Percentiles rank a stretch among this genome's conserved stretches.
phyloP scores from a whole-genome alignment of 1,140 invertebrate species.

The Aphaenogaster floridana region DNA sequence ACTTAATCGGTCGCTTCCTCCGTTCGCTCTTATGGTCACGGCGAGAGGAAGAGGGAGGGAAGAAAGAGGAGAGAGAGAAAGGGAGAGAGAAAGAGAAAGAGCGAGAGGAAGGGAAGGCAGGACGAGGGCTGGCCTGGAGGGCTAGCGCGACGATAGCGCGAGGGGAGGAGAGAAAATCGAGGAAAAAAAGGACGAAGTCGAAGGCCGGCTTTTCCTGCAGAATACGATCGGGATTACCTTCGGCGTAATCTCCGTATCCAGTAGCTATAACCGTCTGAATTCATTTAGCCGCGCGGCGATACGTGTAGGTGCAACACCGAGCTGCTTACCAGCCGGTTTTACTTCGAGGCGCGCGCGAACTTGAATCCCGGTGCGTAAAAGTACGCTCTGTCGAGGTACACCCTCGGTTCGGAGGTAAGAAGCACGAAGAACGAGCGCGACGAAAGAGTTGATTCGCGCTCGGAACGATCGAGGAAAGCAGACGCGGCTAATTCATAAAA shows the following conservation, averaged over 20 bases:
- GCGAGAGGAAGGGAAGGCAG: slow-evolving; percentile 8
- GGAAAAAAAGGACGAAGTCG: slow-evolving; percentile 21
- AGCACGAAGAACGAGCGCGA: slow-evolving; percentile 23
- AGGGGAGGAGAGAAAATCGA: slow-evolving; percentile 48
- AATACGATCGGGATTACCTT: slow-evolving; percentile 75
- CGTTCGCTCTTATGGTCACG: slow-evolving; percentile 65
- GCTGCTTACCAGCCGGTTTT: slow-evolving; percentile 57
- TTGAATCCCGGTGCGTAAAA: slow-evolving; percentile 44
- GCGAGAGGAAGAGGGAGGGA: background rate
- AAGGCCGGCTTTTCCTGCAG: slow-evolving; percentile 57
- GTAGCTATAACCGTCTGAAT: slow-evolving; percentile 75
- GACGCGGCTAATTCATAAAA: slow-evolving; percentile 35
- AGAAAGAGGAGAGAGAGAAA: background rate
- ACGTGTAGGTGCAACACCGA: slow-evolving; percentile 66
- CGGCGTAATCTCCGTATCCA: slow-evolving; percentile 76
- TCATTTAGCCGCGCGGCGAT: slow-evolving; percentile 71
- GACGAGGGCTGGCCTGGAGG: slow-evolving; percentile 17
- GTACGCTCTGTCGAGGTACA: slow-evolving; percentile 14
- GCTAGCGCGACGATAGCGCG: slow-evolving; percentile 50
- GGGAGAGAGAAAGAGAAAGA: background rate
- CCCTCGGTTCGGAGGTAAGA: slow-evolving; percentile 14
- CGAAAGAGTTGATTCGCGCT: slow-evolving; percentile 39
- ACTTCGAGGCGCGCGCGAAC: slow-evolving; percentile 28
- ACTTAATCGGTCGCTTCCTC: slow-evolving; percentile 85
- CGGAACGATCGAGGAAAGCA: slow-evolving; percentile 26